A percentile compares a stretch with the other conserved stretches of the same genome.
Evolutionary conservation across 2,113 vertebrate genomes (phyloP).

Genomic region (Channa argus): DNA sequence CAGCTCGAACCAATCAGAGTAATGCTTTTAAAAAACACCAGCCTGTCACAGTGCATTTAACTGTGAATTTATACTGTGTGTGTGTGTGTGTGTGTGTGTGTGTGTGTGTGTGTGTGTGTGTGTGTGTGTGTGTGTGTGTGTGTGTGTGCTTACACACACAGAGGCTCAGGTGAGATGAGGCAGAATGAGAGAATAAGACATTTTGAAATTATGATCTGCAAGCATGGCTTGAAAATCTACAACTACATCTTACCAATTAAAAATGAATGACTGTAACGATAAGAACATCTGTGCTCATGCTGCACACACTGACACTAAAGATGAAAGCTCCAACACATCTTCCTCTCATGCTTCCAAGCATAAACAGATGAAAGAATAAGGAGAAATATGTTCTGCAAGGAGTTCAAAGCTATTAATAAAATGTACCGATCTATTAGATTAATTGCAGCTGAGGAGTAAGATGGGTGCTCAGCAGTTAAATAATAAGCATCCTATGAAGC

Average conservation of each 20-base stretch:
- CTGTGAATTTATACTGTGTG: constrained; percentile 38
- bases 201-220: neutral
- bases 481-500: neutral
- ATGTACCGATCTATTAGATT: constrained; percentile 9
- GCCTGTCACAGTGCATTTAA: constrained; percentile 64
- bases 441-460: constrained; percentile 9
- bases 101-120: constrained; percentile 46
- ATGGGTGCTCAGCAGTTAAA: neutral
- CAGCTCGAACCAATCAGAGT: constrained; percentile 59
- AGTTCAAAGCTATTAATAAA: constrained; percentile 3
- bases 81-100: neutral
- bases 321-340: neutral
- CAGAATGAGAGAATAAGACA: neutral
- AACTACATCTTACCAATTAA: neutral
- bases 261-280: neutral
- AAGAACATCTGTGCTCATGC: neutral
- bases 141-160: constrained; percentile 11
- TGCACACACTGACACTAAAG: neutral
- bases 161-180: constrained; percentile 43
- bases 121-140: constrained; percentile 46
- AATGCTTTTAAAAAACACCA: constrained; percentile 55
- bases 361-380: neutral
- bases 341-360: neutral
- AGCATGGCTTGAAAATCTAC: no score
- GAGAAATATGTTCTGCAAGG: neutral